Conservation (phyloP, 2,888 invertebrate species). For the Achlya flavicornis region DNA sequence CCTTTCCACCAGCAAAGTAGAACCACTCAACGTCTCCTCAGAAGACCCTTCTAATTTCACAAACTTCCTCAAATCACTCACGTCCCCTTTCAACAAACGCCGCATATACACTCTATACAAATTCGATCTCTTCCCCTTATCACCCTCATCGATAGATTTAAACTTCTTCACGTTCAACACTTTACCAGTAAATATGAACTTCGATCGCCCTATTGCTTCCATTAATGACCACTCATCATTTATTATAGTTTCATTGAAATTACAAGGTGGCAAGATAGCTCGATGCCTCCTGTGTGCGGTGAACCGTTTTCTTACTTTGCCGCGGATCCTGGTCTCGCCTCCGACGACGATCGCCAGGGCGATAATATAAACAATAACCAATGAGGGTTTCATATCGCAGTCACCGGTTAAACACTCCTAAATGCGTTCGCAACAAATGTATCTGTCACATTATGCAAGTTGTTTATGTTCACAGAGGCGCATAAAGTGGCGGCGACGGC, state of each 20-base stretch:
- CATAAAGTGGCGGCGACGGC: constrained; percentile 64
- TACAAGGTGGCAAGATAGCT: constrained; percentile 72
- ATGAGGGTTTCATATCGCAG: constrained; percentile 71
- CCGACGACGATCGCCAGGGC: constrained; percentile 68
- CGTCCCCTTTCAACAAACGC: constrained; percentile 75
- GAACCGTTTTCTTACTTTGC: constrained; percentile 78
- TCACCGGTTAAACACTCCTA: constrained; percentile 64
- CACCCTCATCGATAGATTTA: constrained; percentile 52
- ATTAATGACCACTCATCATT: constrained; percentile 80
- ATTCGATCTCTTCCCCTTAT: constrained; percentile 64
- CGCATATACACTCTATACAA: constrained; percentile 76
- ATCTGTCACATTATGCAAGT: constrained; percentile 79
- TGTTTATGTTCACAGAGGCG: constrained; percentile 70
- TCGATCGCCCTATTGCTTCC: constrained; percentile 78
- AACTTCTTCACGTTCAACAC: constrained; percentile 75
- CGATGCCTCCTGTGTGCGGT: constrained; percentile 69
- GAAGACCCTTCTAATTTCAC: constrained; percentile 64
- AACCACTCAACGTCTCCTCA: constrained; percentile 68
- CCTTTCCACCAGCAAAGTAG: constrained; percentile 67
- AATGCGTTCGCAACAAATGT: constrained; percentile 67
- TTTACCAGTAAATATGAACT: constrained; percentile 81
- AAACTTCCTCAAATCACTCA: constrained; percentile 65
- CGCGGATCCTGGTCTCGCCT: constrained; percentile 75
- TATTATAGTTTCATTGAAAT: constrained; percentile 79
- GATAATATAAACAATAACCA: constrained; percentile 76